phyloP scores from a whole-genome alignment of 2,888 invertebrate species.

The Eudiplozoon nipponicum region DNA sequence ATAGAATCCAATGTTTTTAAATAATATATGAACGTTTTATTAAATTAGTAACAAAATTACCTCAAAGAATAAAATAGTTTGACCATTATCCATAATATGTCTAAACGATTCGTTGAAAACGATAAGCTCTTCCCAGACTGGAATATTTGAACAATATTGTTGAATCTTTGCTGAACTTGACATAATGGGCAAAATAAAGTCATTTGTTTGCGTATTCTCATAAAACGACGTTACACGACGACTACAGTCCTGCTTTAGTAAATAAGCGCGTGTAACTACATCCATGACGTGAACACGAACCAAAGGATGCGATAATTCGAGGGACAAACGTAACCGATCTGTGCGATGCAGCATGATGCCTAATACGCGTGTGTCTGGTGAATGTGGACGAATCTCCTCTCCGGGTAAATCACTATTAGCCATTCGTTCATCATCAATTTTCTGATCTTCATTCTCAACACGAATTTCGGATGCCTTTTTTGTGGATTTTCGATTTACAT shows the following conservation, averaged over 20 bases:
- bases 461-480: no score
- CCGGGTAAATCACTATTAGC: no score
- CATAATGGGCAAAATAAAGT: constrained; percentile 33
- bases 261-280: constrained; percentile 31
- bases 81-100: constrained; percentile 25
- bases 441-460: no score
- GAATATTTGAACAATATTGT: constrained; percentile 30
- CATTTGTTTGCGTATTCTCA: constrained; percentile 25
- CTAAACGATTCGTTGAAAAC: constrained; percentile 34
- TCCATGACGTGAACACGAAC: constrained; percentile 36
- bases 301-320: constrained; percentile 34
- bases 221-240: constrained; percentile 30
- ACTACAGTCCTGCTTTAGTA: constrained; percentile 29
- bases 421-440: no score
- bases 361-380: no score
- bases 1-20: no score
- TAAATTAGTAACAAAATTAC: no score
- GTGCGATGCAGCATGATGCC: constrained; percentile 33
- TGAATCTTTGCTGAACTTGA: constrained; percentile 35
- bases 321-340: constrained; percentile 34
- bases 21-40: no score
- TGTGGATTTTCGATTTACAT: no score
- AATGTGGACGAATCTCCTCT: no score
- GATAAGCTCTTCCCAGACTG: constrained; percentile 38
- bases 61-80: constrained; percentile 31